Evolutionary conservation across 2,113 vertebrate species (phyloP), one percentile per base, ranked within the genome.

Genomic region (Mormyrus lacerda): DNA sequence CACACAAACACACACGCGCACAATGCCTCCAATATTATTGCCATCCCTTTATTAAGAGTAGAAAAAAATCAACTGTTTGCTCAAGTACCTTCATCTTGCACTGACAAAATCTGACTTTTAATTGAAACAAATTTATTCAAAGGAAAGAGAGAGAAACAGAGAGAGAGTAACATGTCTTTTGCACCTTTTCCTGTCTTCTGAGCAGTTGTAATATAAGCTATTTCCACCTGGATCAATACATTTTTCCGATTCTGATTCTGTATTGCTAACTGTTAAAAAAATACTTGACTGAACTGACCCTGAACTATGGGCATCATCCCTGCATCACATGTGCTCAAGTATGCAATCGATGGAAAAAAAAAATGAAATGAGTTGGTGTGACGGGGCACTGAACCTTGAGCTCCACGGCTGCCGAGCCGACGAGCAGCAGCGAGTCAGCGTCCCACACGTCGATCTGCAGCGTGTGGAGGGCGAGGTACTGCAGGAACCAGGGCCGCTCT

Each of bases 381-480:
- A 27, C 21, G 1, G 19, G 39, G 21, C 42, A n/a, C 58, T 13
- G 73, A 95, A 99, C 98, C 98, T 98, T 96, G 92, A 99, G 94
- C 48, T 93, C 96, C 0, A 99, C 92, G 0, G 97, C 96, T 0
- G 97, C 94, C 0, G 98, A 99, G 1, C 98, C 98, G 0, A 99
- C 90, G 0, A 99, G 97, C 8, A 98, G 97, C 93, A 99, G 84
- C 0, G 98, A 98, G 88, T 98, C 95, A 7, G 97, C 97, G 0
- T 99, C 97, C 98, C 98, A 99, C 87, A 98, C 53, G 0, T 99
- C 98, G 0, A 99, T 93, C 92, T 98, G 98, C 90, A 99, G 94
- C 27, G 95, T 95, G 87, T 99, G 97, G 27, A 94, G 91, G 0
- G 97, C 97, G 92, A 99, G 94, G 94, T 99, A 99, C 76, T 90